phyloP scores from a whole-genome alignment of 1,140 invertebrate species.

The Diprion similis region DNA sequence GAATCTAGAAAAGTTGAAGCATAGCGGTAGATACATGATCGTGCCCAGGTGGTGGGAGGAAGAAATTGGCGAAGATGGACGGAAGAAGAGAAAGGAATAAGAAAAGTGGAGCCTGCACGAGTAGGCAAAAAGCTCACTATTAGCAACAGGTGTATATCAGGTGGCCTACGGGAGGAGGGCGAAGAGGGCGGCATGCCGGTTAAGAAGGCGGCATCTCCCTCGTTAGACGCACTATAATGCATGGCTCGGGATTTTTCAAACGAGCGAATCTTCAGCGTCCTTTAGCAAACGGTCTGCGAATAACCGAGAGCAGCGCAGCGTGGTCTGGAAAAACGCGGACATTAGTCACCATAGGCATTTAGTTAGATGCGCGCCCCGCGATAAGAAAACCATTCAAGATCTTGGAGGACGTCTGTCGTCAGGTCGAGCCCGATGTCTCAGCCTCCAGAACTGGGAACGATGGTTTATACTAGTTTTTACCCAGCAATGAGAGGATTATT shows the following conservation, averaged over 20 bases:
- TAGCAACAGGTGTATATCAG: slow-evolving; percentile 4
- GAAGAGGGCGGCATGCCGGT: not conserved
- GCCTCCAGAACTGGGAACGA: slow-evolving; percentile 25
- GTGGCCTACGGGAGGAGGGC: not conserved
- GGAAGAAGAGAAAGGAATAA: not conserved
- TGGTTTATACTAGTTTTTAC: slow-evolving; percentile 49
- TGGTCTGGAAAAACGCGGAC: slow-evolving; percentile 31
- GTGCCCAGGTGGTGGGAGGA: not conserved
- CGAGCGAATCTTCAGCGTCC: not conserved
- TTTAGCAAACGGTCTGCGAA: slow-evolving; percentile 16
- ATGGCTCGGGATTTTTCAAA: not conserved
- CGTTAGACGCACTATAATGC: too few relatives aligned
- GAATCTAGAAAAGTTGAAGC: too few relatives aligned
- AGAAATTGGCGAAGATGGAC: not conserved
- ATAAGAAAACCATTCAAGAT: slow-evolving; percentile 46
- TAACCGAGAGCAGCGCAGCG: slow-evolving; percentile 14
- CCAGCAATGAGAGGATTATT: slow-evolving; percentile 33
- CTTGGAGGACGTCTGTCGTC: slow-evolving; percentile 6
- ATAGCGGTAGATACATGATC: too few relatives aligned
- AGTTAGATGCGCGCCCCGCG: slow-evolving; percentile 33
- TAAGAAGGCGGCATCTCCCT: not conserved
- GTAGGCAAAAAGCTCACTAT: not conserved
- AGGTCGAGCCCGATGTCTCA: slow-evolving; percentile 1
- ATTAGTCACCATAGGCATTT: slow-evolving; percentile 34
- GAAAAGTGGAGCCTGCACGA: not conserved